A percentile compares a stretch with the other conserved stretches of the same genome.
phyloP scores from a whole-genome alignment of 1,140 invertebrate genomes.

The Apis florea region DNA sequence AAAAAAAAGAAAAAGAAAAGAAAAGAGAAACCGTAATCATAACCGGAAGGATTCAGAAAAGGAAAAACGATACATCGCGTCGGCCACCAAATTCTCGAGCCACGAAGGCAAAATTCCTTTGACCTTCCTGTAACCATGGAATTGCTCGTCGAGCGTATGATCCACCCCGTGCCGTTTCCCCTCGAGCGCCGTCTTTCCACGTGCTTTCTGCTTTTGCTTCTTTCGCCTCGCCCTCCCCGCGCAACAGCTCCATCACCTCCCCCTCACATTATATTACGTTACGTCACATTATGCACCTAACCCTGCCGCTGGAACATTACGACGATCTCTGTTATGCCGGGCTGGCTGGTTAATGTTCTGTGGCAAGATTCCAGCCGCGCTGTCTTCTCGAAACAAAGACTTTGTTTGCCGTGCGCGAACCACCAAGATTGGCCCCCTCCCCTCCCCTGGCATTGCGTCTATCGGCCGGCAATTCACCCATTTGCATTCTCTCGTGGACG shows the following conservation, averaged over 20 bases:
- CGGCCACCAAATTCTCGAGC: background rate
- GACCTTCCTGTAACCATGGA: slow-evolving; percentile 39
- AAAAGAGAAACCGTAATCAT: background rate
- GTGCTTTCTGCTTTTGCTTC: slow-evolving; percentile 45
- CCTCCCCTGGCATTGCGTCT: background rate
- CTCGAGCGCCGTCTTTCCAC: slow-evolving; percentile 40
- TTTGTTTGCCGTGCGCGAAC: slow-evolving; percentile 51
- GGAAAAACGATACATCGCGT: background rate
- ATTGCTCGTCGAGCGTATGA: slow-evolving; percentile 36
- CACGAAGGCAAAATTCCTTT: slow-evolving; percentile 8
- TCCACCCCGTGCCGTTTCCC: slow-evolving; percentile 24
- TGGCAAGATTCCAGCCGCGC: slow-evolving; percentile 64
- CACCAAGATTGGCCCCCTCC: slow-evolving; percentile 11
- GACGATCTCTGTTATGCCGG: slow-evolving; percentile 66
- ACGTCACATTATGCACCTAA: slow-evolving; percentile 58
- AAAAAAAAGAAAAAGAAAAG: background rate
- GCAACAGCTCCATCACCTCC: slow-evolving; percentile 26
- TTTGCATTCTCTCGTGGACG: slow-evolving; percentile 26
- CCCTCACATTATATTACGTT: slow-evolving; percentile 51
- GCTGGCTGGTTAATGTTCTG: slow-evolving; percentile 73
- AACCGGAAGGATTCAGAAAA: background rate
- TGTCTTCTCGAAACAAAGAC: slow-evolving; percentile 69
- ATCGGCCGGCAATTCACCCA: slow-evolving; percentile 42
- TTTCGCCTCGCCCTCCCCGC: slow-evolving; percentile 8
- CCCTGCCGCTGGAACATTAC: slow-evolving; percentile 50